Evolutionary conservation across 1,140 invertebrate genomes (phyloP), one percentile per base, ranked within the genome.

Genomic region (Wiebesia pumilae): DNA sequence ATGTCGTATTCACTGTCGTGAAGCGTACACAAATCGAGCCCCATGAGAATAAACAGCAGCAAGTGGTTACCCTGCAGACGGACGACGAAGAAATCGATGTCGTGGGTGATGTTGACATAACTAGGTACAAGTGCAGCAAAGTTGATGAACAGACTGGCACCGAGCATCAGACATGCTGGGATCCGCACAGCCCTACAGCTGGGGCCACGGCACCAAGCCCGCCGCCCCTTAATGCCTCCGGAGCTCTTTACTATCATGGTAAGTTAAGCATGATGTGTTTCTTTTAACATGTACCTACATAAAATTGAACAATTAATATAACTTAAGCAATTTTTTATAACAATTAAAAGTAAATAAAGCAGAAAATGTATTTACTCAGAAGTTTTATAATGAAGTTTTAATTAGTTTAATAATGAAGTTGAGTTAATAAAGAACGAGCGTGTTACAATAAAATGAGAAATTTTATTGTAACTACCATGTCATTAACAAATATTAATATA

Each of bases 21-120:
- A 83, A 88, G n/a, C 88, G 88, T 81, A 77, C 89, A 84, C 87
- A 89, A 67, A 21, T 43, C 10, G 62, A 85, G 19, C 62, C n/a
- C 0, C 30, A 85, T 19, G 24, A 85, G n/a, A n/a, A 67, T n/a
- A 40, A 54, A 80, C 51, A 82, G 40, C 86, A 80, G 14, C 43
- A 62, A 47, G 35, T 51, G 27, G 33, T 27, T 33, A 33, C 81
- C 7, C 4, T 83, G 3, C 86, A 96, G 86, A 92, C 92, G 3
- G 96, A 97, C 87, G 97, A 97, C 83, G 97, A 97, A 94, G 96
- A 97, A 93, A 97, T 97, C 94, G 97, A 97, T 94, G 97, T 97
- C 90, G 97, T 97, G 83, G 96, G 95, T 81, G 95, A 95, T 91
- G 90, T 86, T 83, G 90, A 92, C 83, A 89, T 81, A 27, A 14